Evolutionary conservation across 1,140 invertebrate genomes (phyloP).

Genomic region (Ruditapes philippinarum): DNA sequence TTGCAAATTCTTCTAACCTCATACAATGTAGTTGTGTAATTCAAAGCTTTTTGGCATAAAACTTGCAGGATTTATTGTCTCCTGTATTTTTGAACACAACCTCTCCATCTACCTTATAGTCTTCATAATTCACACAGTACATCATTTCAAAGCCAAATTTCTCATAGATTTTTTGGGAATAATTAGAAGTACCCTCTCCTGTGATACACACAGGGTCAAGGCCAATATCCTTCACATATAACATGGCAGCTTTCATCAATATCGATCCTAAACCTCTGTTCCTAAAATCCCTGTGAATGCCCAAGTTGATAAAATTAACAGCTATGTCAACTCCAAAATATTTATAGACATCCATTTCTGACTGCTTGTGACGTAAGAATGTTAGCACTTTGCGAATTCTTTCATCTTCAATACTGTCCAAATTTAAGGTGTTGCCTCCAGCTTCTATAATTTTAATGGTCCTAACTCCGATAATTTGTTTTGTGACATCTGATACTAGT

Average conservation of each 20-base stretch:
- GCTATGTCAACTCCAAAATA: background rate
- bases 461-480: slow-evolving; percentile 31
- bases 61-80: slow-evolving; percentile 11
- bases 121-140: slow-evolving; percentile 20
- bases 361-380: slow-evolving; percentile 23
- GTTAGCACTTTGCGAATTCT: background rate
- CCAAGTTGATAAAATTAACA: slow-evolving; percentile 2
- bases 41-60: slow-evolving; percentile 47
- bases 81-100: slow-evolving; percentile 56
- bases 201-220: slow-evolving; percentile 1
- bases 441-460: background rate
- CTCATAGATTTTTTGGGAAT: slow-evolving; percentile 54
- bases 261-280: background rate
- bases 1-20: no score
- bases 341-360: slow-evolving; percentile 40
- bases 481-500: slow-evolving; percentile 14
- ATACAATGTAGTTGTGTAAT: no score
- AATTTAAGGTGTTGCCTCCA: background rate
- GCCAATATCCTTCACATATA: slow-evolving; percentile 28
- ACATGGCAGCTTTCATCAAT: slow-evolving; percentile 20
- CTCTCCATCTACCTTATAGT: slow-evolving; percentile 54
- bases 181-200: slow-evolving; percentile 43
- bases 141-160: slow-evolving; percentile 46
- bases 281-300: slow-evolving; percentile 10
- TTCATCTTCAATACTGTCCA: slow-evolving; percentile 1